Evolutionary conservation across 2,797 vertebrate genomes (phyloP).

Genomic region (Labroides dimidiatus): DNA sequence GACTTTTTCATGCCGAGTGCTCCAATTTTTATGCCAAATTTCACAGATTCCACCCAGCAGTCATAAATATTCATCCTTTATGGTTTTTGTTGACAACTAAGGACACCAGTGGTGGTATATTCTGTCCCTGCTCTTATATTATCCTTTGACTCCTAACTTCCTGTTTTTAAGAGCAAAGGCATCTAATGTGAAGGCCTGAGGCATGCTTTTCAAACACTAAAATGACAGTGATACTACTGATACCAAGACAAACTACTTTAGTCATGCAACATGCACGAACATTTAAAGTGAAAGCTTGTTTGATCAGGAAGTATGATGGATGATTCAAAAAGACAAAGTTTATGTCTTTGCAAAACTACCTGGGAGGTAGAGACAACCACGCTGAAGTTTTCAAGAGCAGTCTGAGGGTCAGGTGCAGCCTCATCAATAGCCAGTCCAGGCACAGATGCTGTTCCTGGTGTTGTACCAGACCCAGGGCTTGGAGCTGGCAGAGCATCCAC

Average conservation of each 20-base stretch:
- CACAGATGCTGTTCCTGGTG: slow-evolving; percentile 32
- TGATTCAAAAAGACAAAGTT: background rate
- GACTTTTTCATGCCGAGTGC: slow-evolving; percentile 35
- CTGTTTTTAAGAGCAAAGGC: background rate
- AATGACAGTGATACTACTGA: background rate
- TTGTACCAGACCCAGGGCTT: slow-evolving; percentile 73
- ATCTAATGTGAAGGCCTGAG: background rate
- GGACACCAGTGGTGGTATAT: slow-evolving; percentile 15
- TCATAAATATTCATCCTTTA: slow-evolving; percentile 43
- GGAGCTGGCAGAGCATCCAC: slow-evolving; percentile 87
- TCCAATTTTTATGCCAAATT: slow-evolving; percentile 46
- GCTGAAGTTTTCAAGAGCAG: slow-evolving; percentile 77
- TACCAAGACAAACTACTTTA: background rate
- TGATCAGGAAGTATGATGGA: slow-evolving; percentile 3
- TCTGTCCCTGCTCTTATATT: background rate
- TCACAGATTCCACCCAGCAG: slow-evolving; percentile 42
- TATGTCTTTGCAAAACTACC: slow-evolving; percentile 49
- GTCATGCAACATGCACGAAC: background rate
- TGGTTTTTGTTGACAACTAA: slow-evolving; percentile 35
- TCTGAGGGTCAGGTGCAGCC: slow-evolving; percentile 47
- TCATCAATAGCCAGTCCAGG: slow-evolving; percentile 13
- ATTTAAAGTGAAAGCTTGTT: background rate
- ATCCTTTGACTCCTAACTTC: background rate
- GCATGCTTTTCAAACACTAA: background rate
- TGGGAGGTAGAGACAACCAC: slow-evolving; percentile 86